Evolutionary conservation across 2,888 invertebrate genomes (phyloP).

Genomic region (Acleris holmiana): DNA sequence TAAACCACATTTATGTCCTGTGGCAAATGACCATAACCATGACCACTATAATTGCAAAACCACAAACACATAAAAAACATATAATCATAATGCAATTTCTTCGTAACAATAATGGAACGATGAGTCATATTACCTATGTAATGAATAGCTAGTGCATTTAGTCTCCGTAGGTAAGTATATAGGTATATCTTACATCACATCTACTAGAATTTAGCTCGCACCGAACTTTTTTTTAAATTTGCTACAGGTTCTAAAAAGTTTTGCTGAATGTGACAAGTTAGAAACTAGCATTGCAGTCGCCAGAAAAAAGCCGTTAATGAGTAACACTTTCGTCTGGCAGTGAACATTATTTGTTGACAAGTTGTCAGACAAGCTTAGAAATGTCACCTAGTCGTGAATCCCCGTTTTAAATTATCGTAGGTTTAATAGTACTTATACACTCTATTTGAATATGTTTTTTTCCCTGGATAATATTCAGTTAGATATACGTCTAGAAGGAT

Average conservation of each 20-base stretch:
- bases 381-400: neutral
- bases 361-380: neutral
- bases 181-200: neutral
- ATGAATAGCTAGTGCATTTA: too few relatives aligned
- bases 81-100: constrained; percentile 1
- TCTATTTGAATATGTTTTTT: neutral
- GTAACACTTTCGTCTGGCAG: constrained; percentile 20
- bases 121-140: too few relatives aligned
- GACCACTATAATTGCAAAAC: neutral
- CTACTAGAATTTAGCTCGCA: neutral
- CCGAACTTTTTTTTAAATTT: neutral
- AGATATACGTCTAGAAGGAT: constrained; percentile 9
- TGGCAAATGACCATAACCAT: neutral
- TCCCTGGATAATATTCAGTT: neutral
- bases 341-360: constrained; percentile 18
- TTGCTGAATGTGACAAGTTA: neutral
- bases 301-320: constrained; percentile 21
- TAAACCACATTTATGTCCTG: neutral
- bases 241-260: neutral
- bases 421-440: neutral
- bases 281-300: constrained; percentile 3
- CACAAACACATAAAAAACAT: neutral
- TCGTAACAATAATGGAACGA: neutral
- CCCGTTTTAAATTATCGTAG: neutral
- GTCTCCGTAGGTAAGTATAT: too few relatives aligned